phyloP scores from a whole-genome alignment of 2,888 invertebrate genomes.

The Abrostola triplasia region DNA sequence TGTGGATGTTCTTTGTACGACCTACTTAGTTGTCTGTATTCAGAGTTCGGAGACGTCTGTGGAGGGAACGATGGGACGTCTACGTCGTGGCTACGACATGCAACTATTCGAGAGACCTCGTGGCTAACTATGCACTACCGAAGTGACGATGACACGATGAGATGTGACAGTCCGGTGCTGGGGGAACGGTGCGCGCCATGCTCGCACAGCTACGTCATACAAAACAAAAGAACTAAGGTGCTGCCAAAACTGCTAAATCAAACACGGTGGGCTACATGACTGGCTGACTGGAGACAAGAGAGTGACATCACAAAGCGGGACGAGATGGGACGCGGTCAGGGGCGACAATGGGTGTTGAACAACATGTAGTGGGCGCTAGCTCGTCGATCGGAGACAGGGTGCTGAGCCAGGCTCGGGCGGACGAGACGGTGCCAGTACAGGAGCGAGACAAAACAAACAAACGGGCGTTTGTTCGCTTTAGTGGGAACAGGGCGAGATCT shows the following conservation, averaged over 20 bases:
- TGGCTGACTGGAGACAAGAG: conserved; percentile 56
- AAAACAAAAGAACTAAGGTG: conserved; percentile 64
- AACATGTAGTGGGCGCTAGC: conserved; percentile 38
- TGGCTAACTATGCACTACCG: conserved; percentile 51
- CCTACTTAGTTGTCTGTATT: conserved; percentile 71
- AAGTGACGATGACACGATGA: conserved; percentile 43
- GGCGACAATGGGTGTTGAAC: conserved; percentile 45
- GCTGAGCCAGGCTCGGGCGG: conserved; percentile 57
- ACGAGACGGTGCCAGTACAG: conserved; percentile 67
- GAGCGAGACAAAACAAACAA: conserved; percentile 46
- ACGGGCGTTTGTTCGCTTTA: conserved; percentile 40
- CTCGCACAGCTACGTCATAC: conserved; percentile 58
- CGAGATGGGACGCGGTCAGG: conserved; percentile 57
- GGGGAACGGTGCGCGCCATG: conserved; percentile 60
- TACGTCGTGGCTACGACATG: conserved; percentile 64
- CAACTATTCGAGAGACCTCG: conserved; percentile 61
- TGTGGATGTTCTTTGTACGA: conserved; percentile 75
- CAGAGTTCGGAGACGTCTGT: conserved; percentile 67
- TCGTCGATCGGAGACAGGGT: conserved; percentile 54
- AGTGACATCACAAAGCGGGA: conserved; percentile 68
- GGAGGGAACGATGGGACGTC: conserved; percentile 55
- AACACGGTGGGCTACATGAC: conserved; percentile 61
- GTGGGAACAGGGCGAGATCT: conserved; percentile 55
- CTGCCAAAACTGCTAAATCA: conserved; percentile 64
- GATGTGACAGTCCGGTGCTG: conserved; percentile 43